A percentile compares a stretch with the other conserved stretches of the same genome.
Evolutionary conservation across 2,113 vertebrate genomes (phyloP).

Genomic region (Sceloporus undulatus): DNA sequence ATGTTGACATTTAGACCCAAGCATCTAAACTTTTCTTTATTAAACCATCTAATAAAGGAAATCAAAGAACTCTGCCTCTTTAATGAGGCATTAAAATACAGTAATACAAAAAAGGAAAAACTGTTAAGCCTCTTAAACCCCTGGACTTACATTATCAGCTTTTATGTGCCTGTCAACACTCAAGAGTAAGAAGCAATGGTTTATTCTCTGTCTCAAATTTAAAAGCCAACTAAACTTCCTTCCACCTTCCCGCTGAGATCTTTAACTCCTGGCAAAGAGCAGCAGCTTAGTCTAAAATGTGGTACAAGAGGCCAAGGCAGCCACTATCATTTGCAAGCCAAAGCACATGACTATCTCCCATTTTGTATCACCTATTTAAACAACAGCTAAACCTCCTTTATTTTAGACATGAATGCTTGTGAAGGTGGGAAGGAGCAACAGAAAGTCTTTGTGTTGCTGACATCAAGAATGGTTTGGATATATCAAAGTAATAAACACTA

Average conservation of each 20-base stretch:
- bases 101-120: conserved; percentile 82
- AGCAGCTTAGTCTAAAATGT: conserved; percentile 65
- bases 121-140: conserved; percentile 79
- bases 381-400: conserved; percentile 44
- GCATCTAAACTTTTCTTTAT: conserved; percentile 54
- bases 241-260: conserved; percentile 78
- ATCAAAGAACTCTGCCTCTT: conserved; percentile 74
- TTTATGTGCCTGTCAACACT: conserved; percentile 92
- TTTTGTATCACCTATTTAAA: conserved; percentile 47
- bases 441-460: not conserved
- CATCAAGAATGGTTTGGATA: not conserved
- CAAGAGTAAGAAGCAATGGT: conserved; percentile 72
- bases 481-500: not conserved
- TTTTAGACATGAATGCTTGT: not conserved
- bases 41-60: conserved; percentile 67
- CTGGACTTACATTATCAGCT: conserved; percentile 87
- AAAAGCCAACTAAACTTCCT: conserved; percentile 79
- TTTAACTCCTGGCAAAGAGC: conserved; percentile 82
- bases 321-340: conserved; percentile 38
- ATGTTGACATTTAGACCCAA: conserved; percentile 62
- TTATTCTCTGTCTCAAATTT: conserved; percentile 74
- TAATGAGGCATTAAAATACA: conserved; percentile 81
- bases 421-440: not conserved
- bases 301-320: conserved; percentile 58
- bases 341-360: conserved; percentile 46